Conservation (phyloP, 2,797 vertebrate species). For the Leucoraja ocellata region DNA sequence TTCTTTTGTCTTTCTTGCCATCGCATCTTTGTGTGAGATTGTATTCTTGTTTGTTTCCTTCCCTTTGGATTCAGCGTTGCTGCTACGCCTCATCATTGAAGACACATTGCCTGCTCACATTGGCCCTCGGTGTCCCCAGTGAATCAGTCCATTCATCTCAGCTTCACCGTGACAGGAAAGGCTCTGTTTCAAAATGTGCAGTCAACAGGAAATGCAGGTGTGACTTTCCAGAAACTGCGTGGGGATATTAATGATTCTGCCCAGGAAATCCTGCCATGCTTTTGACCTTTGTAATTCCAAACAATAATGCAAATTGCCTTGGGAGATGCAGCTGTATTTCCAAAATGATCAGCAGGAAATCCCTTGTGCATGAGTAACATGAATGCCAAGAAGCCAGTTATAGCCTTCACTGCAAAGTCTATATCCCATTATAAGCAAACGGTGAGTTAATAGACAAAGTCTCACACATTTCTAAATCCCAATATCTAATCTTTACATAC, state of each 20-base stretch:
- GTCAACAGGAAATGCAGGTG: slow-evolving; percentile 31
- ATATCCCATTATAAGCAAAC: not conserved
- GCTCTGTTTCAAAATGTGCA: not conserved
- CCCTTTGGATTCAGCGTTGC: not conserved
- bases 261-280: slow-evolving; percentile 32
- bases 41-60: not conserved
- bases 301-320: not conserved
- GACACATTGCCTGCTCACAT: not conserved
- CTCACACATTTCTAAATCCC: not conserved
- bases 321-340: not conserved
- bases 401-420: not conserved
- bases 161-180: not conserved
- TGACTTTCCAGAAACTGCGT: slow-evolving; percentile 4
- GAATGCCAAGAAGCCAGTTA: not conserved
- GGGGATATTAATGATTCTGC: not conserved
- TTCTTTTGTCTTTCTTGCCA: not conserved
- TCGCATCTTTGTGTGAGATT: not conserved
- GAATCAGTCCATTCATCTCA: not conserved
- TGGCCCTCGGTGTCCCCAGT: not conserved
- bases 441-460: not conserved
- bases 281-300: not conserved
- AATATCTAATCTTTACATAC: not conserved
- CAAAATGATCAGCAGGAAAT: not conserved
- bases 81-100: not conserved
- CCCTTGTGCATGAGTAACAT: not conserved